Percentiles rank a stretch among this genome's conserved stretches.
phyloP scores from a whole-genome alignment of 2,113 vertebrate genomes.

The Etheostoma spectabile region DNA sequence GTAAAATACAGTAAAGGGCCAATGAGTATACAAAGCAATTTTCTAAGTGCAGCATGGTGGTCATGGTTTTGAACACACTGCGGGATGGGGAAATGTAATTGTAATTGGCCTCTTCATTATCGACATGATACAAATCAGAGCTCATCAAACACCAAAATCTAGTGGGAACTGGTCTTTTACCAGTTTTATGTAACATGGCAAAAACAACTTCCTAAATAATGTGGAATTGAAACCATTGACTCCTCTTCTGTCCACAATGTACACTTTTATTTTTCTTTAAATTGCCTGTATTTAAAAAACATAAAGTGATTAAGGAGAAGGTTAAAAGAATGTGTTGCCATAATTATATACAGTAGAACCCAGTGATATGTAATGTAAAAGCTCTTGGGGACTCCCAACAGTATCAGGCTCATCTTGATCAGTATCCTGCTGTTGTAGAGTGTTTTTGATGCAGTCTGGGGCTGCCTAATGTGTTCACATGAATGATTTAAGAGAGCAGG shows the following conservation, averaged over 20 bases:
- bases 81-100: neutral
- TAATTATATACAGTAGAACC: neutral
- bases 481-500: constrained; percentile 60
- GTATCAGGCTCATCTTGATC: constrained; percentile 20
- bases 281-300: neutral
- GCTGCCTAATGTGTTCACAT: constrained; percentile 62
- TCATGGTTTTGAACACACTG: no score
- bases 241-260: neutral
- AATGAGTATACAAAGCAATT: no score
- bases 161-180: neutral
- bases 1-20: no score
- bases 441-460: constrained; percentile 44
- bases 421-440: constrained; percentile 31
- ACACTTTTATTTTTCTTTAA: neutral
- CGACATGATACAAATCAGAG: constrained; percentile 14
- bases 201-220: neutral
- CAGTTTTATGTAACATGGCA: neutral
- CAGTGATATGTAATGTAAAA: neutral
- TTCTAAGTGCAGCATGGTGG: no score
- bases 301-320: neutral
- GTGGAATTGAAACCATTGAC: neutral
- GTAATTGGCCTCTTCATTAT: constrained; percentile 28
- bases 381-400: constrained; percentile 17
- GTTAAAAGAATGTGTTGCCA: neutral
- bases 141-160: neutral